Conservation (phyloP, 2,113 vertebrate genomes). For the Choloepus hoffmanni region DNA sequence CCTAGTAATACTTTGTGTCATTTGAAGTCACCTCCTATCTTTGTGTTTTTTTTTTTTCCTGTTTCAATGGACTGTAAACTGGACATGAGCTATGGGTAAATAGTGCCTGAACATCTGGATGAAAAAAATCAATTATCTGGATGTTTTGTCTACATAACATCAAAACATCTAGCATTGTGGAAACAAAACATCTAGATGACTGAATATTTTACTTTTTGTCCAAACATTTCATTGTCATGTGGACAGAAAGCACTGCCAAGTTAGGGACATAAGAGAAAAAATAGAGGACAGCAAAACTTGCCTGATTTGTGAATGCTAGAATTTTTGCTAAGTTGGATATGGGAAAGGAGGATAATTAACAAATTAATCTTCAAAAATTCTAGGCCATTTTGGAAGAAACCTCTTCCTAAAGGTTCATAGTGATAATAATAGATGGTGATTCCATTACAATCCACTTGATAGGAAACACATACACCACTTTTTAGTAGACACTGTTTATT, state of each 20-base stretch:
- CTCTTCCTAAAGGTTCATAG: not conserved
- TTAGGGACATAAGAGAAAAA: constrained; percentile 31
- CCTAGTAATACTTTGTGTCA: not conserved
- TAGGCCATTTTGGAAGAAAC: not conserved
- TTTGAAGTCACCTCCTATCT: constrained; percentile 41
- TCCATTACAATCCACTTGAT: constrained; percentile 4
- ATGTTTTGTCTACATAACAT: constrained; percentile 79
- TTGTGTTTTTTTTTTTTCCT: not conserved
- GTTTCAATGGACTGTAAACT: constrained; percentile 37
- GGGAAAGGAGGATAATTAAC: not conserved
- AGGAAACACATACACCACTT: constrained; percentile 30
- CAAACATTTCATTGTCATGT: constrained; percentile 65
- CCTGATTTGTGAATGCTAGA: not conserved
- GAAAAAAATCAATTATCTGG: constrained; percentile 73
- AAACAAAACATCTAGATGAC: constrained; percentile 79
- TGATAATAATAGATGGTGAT: not conserved
- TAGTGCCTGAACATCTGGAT: constrained; percentile 76
- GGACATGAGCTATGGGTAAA: constrained; percentile 65
- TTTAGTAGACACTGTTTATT: constrained; percentile 65
- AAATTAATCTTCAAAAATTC: constrained; percentile 8
- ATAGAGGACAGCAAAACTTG: not conserved
- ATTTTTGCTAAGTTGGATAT: not conserved
- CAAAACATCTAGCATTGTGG: constrained; percentile 67
- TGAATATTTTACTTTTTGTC: constrained; percentile 69
- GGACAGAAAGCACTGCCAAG: constrained; percentile 61